A percentile compares a stretch with the other conserved stretches of the same genome.
These are phyloP conservation scores for Stichopus horrens DNA, from an alignment of 53 echinoderm and acorn worm species.

Conservation along the genomic window DNA sequence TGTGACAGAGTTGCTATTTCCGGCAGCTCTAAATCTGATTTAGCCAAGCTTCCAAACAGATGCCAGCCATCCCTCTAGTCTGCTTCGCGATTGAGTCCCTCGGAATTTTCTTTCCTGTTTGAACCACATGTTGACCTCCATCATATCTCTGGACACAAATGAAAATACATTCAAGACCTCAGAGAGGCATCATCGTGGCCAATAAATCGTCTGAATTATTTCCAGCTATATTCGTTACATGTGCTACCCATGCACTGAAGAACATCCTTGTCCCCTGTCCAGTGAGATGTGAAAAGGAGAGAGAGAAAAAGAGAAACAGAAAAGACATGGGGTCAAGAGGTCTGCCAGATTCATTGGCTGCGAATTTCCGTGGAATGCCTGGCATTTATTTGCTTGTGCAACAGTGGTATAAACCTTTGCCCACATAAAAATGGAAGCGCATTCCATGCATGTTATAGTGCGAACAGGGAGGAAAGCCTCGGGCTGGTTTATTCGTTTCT, in stretches of 20 bases:
- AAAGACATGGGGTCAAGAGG: constrained; percentile 19
- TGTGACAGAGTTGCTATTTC: constrained; percentile 25
- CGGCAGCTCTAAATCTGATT: constrained; percentile 18
- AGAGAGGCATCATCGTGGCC: too few relatives aligned
- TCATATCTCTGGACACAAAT: too few relatives aligned
- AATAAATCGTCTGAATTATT: too few relatives aligned
- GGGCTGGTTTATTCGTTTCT: constrained; percentile 1
- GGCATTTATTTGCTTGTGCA: constrained; percentile 42
- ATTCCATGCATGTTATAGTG: constrained; percentile 36
- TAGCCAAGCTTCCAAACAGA: constrained; percentile 24
- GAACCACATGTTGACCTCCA: too few relatives aligned
- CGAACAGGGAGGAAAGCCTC: constrained; percentile 19
- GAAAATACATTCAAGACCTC: too few relatives aligned
- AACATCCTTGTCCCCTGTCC: not conserved
- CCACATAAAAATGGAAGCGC: constrained; percentile 19
- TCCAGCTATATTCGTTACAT: not conserved
- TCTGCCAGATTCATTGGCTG: constrained; percentile 26
- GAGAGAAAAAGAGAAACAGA: not conserved
- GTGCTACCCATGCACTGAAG: too few relatives aligned
- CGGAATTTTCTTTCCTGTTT: not conserved
- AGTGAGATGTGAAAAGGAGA: not conserved
- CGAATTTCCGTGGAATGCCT: constrained; percentile 32
- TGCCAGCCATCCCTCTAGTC: not conserved
- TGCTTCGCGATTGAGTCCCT: not conserved
- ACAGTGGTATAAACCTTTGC: constrained; percentile 38